Evolutionary conservation across 1,140 invertebrate species (phyloP).

Genomic region (Bombus sibiricus): DNA sequence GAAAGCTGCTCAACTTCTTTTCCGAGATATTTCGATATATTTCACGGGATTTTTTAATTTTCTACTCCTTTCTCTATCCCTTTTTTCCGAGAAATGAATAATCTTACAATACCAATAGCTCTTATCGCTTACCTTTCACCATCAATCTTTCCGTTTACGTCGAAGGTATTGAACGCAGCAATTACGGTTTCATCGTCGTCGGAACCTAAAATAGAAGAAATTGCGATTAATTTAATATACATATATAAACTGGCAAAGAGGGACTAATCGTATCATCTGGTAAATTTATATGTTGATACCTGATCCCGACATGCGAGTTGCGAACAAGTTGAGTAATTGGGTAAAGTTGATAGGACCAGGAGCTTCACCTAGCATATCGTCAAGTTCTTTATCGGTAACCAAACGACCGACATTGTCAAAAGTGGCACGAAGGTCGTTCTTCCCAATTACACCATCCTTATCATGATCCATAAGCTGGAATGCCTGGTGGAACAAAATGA

Average conservation of each 20-base stretch:
- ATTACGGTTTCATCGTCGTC: conserved; percentile 98
- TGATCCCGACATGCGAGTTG: conserved; percentile 90
- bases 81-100: background rate
- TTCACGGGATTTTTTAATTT: background rate
- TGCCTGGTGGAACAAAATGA: conserved; percentile 84
- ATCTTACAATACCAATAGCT: background rate
- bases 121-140: conserved; percentile 86
- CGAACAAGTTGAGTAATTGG: conserved; percentile 95
- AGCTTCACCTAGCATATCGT: conserved; percentile 95
- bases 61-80: background rate
- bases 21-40: background rate
- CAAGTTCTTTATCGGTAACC: conserved; percentile 94
- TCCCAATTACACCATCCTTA: conserved; percentile 98
- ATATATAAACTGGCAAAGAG: background rate
- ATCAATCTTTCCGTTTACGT: conserved; percentile 94
- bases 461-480: conserved; percentile 99
- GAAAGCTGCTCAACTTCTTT: background rate
- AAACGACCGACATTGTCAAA: conserved; percentile 97
- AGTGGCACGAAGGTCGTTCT: conserved; percentile 96
- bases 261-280: background rate
- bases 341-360: conserved; percentile 98
- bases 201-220: conserved; percentile 80
- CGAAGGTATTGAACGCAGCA: conserved; percentile 97
- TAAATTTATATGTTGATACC: conserved; percentile 31
- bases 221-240: background rate